Percentiles rank a stretch among this genome's conserved stretches.
Conservation (phyloP, 2,888 invertebrate species). For the Spilosoma lubricipeda region DNA sequence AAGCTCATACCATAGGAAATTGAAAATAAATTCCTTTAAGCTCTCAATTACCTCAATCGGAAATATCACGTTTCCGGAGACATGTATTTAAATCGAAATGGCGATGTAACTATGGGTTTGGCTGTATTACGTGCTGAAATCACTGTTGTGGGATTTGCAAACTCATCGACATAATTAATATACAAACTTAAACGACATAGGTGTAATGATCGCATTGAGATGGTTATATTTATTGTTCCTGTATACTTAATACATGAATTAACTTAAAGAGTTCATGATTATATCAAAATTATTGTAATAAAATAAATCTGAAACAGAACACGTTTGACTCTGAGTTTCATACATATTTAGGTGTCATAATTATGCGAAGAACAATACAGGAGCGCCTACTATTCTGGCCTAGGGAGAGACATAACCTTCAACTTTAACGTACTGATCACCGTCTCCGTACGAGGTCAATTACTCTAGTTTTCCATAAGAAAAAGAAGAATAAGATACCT, state of each 20-base stretch:
- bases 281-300: background rate
- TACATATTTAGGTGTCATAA: no score
- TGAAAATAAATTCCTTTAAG: constrained; percentile 86
- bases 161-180: background rate
- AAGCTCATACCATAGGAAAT: constrained; percentile 81
- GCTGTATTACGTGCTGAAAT: constrained; percentile 25
- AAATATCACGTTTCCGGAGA: constrained; percentile 75
- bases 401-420: no score
- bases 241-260: no score
- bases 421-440: no score
- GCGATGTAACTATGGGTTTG: constrained; percentile 41
- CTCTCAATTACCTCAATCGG: constrained; percentile 84
- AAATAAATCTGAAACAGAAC: background rate
- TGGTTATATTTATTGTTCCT: background rate
- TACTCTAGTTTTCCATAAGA: no score
- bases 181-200: background rate
- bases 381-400: no score
- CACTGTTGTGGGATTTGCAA: constrained; percentile 16
- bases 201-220: background rate
- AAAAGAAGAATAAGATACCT: no score
- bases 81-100: constrained; percentile 63
- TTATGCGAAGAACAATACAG: no score
- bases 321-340: no score
- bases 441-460: no score
- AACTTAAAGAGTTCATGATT: no score